Evolutionary conservation across 2,888 invertebrate species (phyloP), one percentile per base, ranked within the genome.

Genomic region (Clanis bilineata): DNA sequence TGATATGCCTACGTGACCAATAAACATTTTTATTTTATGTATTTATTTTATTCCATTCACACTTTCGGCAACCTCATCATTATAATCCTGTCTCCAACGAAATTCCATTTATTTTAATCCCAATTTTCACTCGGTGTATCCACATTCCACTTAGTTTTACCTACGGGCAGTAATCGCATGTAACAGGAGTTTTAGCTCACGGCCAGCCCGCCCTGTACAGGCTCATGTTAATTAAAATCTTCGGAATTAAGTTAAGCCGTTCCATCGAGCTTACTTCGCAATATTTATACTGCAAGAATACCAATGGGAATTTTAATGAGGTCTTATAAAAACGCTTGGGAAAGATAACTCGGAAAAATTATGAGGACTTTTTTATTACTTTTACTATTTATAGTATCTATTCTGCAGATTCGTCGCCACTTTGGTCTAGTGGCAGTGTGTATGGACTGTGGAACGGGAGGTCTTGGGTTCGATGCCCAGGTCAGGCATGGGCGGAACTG

Each of bases 191-290:
- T 32, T 32, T 7, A 51, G 32, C 51, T 7, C 22, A 21, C 43
- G 22, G 21, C 55, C 32, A 32, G 5, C 39, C 39, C 18, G 22
- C 39, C 12, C 1, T 21, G 41, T 41, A 41, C 32, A 25, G 56
- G 10, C 23, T 45, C 57, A 21, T 54, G 57, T 61, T 61, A 61
- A 61, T 61, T 61, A 61, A 57, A 61, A 61, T 57, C 54, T 38
- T 51, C 51, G 44, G 36, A 22, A 59, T 59, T 32, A 54, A 59
- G 54, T 54, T 54, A 59, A 55, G 44, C 59, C 36, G 51, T 51
- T 41, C 51, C 41, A 54, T 43, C 43, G 44, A n/a, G 23, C 36
- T 59, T 39, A 44, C 59, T 41, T 51, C 25, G 47, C 39, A 38
- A 25, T 25, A 51, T 47, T 51, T 23, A 51, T 58, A 38, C 39